These are phyloP conservation scores for Drymodes brunneopygia DNA, from an alignment of 2,113 vertebrate species.

Conservation along the genomic window DNA sequence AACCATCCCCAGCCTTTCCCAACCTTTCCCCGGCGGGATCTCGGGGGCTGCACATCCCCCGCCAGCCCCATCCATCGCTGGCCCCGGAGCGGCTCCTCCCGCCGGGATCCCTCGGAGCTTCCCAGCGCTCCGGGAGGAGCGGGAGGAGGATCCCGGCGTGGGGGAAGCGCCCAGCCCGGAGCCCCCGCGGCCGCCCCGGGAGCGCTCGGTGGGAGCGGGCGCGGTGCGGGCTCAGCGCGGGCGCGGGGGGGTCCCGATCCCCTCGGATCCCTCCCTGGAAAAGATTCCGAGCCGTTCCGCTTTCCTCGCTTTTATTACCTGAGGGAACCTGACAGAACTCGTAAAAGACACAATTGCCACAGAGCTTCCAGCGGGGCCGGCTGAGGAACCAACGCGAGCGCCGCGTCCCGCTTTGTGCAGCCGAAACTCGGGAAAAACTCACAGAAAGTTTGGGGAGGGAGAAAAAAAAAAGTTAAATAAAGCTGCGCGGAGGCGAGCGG, in stretches of 20 bases:
- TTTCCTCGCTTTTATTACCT: slow-evolving; percentile 51
- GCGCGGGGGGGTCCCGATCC: neutral
- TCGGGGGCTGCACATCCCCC: neutral
- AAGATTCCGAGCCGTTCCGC: neutral
- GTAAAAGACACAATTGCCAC: neutral
- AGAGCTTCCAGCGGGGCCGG: neutral
- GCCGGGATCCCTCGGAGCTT: neutral
- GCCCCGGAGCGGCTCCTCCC: neutral
- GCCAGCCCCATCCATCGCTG: fast-evolving
- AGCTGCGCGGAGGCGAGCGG: neutral
- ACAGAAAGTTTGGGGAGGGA: fast-evolving
- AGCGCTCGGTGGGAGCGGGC: neutral
- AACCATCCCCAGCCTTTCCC: neutral
- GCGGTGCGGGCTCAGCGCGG: neutral
- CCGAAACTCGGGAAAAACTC: neutral
- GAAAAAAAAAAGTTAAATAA: fast-evolving
- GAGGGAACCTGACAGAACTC: slow-evolving; percentile 26
- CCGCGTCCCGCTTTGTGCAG: neutral
- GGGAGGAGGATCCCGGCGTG: neutral
- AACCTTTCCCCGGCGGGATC: neutral
- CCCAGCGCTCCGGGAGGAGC: neutral
- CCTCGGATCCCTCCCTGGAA: neutral
- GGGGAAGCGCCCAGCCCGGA: neutral
- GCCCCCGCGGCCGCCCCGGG: neutral
- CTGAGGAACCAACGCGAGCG: neutral